Base-by-base conservation (phyloP, 1,140 invertebrate species). In the Leptonema lineaticorne region DNA sequence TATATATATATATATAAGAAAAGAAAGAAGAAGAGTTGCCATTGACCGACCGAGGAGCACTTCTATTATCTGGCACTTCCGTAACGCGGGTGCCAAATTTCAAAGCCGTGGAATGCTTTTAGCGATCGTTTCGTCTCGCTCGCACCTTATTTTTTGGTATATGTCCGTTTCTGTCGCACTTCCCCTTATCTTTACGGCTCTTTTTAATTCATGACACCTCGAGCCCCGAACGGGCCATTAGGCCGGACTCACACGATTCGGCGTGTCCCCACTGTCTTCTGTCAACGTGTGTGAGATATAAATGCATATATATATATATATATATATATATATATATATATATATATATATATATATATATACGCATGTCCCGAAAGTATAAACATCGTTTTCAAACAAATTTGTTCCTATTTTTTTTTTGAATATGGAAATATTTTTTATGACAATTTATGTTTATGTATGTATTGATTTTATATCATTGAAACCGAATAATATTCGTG, bases 61-160 rank as follows among this genome's bases (percentile, higher is more conserved):
- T 53, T 24, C 57, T 59, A 63, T 64, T 64, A 64, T 64, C 62
- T 64, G 24, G 33, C 62, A 33, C 69, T 60, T 65, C 63, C 69
- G 69, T 67, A 66, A 67, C 64, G 69, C 69, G 62, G 69, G 56
- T 60, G 63, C 69, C 62, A 64, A 64, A 64, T 53, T 63, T 50
- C 63, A 65, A 65, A 63, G 37, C 63, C 46, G 63, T 28, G 69
- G 69, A 70, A 70, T 70, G 69, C 69, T 70, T 70, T 70, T 70
- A 70, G 69, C 58, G 63, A 46, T 33, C 37, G n/a, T 53, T 7
- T 37, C 27, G 37, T 18, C 62, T 26, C 29, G 1, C 29, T 58
- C 26, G 6, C 26, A 58, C 28, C 18, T n/a, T n/a, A n/a, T n/a
- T 53, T 26, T 3, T 20, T 9, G 3, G 3, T 11, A 9, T 41